Base-by-base conservation (phyloP, 2,888 invertebrate genomes). In the Abrostola tripartita region DNA sequence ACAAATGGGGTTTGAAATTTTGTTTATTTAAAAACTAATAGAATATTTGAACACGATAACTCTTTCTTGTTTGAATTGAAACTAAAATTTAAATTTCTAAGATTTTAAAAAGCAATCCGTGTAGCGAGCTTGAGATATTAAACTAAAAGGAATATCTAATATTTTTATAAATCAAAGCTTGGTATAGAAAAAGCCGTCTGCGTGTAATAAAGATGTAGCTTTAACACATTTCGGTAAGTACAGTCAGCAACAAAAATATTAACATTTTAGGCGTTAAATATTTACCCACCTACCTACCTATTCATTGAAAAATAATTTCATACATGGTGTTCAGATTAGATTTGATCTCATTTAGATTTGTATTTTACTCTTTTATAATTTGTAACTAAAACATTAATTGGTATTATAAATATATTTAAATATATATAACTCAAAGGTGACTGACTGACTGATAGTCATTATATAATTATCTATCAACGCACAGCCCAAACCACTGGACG, bases 151-250 rank as follows among this genome's bases (percentile, higher is more conserved):
- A 52, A 52, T 49, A 7, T 59, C 38, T 53, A 42, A 57, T 60
- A 57, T 52, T 56, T 66, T 67, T 53, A 61, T 78, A 71, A 74
- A 76, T 70, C 36, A 71, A 65, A 40, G 52, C 50, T 49, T 57
- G 63, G 68, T 62, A 61, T 44, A 59, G 57, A 58, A 68, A 79
- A 76, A 76, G 65, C 62, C 69, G 70, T 71, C 71, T 67, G 68
- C 71, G 68, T 70, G 78, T 80, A 72, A 82, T 84, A 83, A 84
- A 85, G 76, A 81, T 79, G 76, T 80, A 79, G 79, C 76, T 75
- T 75, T 68, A 76, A 77, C 62, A 70, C 74, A 74, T 78, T 81
- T 76, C 63, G 40, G 60, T 70, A 68, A 65, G 67, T 61, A 73
- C 60, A 10, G 40, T 40, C 40, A 40, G 8, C 40, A 10, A 9